A percentile compares a stretch with the other conserved stretches of the same genome.
Conservation (phyloP, 2,113 vertebrate genomes). For the Tragelaphus strepsiceros region DNA sequence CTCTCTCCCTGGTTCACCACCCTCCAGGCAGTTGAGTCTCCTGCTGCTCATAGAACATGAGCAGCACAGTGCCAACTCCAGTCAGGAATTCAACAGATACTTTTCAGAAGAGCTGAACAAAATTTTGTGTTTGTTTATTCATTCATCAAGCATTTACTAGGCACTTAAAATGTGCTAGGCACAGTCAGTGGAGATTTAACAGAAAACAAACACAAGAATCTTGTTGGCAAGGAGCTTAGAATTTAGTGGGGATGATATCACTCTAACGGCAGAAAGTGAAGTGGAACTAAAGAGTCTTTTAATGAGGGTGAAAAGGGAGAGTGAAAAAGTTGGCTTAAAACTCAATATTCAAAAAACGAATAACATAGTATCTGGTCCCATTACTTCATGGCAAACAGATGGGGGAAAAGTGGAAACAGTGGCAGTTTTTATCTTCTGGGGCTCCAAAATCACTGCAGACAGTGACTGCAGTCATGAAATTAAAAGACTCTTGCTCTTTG, state of each 20-base stretch:
- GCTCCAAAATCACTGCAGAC: background rate
- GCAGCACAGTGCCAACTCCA: background rate
- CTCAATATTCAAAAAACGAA: background rate
- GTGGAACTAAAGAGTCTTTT: background rate
- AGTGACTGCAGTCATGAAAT: background rate
- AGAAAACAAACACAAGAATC: background rate
- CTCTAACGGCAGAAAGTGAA: background rate
- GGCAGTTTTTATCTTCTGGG: background rate
- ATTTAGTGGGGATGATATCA: background rate
- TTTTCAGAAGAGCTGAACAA: background rate
- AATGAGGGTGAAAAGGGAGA: background rate
- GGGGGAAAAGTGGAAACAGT: background rate
- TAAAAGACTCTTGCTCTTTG: background rate
- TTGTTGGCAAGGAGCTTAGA: background rate
- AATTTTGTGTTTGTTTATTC: background rate
- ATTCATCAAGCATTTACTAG: background rate
- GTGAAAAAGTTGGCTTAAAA: background rate
- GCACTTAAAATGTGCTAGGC: background rate
- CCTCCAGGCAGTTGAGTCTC: background rate
- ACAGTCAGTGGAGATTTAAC: background rate
- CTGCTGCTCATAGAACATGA: background rate
- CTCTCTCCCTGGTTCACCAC: background rate
- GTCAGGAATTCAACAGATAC: background rate
- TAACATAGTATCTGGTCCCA: background rate
- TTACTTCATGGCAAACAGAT: background rate